Base-by-base conservation (phyloP, 2,888 invertebrate genomes). In the Aspidiotus rigidus region DNA sequence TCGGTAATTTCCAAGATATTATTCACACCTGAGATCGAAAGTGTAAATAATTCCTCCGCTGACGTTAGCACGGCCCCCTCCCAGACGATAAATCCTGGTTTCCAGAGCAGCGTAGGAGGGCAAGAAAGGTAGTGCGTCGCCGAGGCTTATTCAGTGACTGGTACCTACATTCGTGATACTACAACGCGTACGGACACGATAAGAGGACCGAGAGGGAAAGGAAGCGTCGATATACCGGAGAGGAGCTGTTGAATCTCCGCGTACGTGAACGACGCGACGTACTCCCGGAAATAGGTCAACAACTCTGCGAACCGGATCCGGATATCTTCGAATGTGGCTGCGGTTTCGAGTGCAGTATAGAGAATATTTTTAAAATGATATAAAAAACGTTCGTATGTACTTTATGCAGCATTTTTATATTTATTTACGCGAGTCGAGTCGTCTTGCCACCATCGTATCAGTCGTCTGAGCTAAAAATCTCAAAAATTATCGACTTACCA, bases 251-350 rank as follows among this genome's bases (percentile, higher is more conserved):
- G 59, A 59, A 66, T 59, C 59, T 66, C 57, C 40, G 60, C 49
- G 60, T 49, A 40, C 28, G 15, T 28, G 28, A 53, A 64, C n/a
- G 60, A 53, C 59, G 39, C 60, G 59, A 59, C 13, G 28, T 39
- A 44, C 67, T 67, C 60, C 67, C 67, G 67, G 67, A 67, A 67
- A 49, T 67, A 67, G 67, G 67, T 67, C 67, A 67, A 67, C 67
- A 39, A 60, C 59, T 67, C 67, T 49, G 67, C 67, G 60, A 67
- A 67, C 67, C 67, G 67, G 67, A 67, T 67, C 67, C 67, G 67
- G 67, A 67, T 67, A 67, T 67, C 67, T 67, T 59, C 16, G 28
- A 67, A 53, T 49, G 67, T 56, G 42, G 42, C 42, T 42, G 42
- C 60, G 28, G 39, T 60, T 60, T 59, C 39, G 59, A 28, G 59